A percentile compares a stretch with the other conserved stretches of the same genome.
Conservation (phyloP, 2,888 invertebrate genomes). For the Galeruca laticollis region DNA sequence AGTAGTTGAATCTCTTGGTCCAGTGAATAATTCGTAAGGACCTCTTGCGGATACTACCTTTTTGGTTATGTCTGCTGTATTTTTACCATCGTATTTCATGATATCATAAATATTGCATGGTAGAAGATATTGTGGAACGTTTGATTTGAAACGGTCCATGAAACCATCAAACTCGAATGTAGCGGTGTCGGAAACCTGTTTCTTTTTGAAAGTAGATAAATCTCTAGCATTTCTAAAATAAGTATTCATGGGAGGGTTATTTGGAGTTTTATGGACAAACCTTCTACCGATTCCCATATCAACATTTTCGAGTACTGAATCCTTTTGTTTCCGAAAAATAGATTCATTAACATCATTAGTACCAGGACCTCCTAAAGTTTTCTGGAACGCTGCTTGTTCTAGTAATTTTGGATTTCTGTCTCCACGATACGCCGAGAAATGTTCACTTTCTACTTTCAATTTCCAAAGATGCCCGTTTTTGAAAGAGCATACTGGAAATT, state of each 20-base stretch:
- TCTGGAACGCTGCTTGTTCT: slow-evolving; percentile 44
- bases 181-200: slow-evolving; percentile 53
- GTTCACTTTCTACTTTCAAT: slow-evolving; percentile 48
- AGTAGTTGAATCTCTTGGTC: slow-evolving; percentile 67
- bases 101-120: slow-evolving; percentile 59
- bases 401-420: slow-evolving; percentile 48
- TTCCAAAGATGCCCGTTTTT: slow-evolving; percentile 49
- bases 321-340: slow-evolving; percentile 37
- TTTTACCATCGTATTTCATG: slow-evolving; percentile 46
- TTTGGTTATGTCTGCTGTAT: slow-evolving; percentile 40
- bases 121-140: slow-evolving; percentile 51
- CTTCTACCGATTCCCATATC: slow-evolving; percentile 48
- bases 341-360: slow-evolving; percentile 45
- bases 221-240: slow-evolving; percentile 8
- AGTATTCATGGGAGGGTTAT: neutral
- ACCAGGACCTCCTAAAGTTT: slow-evolving; percentile 52
- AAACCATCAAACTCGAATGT: slow-evolving; percentile 62
- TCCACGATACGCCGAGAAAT: slow-evolving; percentile 52
- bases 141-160: slow-evolving; percentile 56
- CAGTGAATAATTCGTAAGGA: slow-evolving; percentile 67
- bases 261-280: slow-evolving; percentile 17
- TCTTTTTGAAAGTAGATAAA: slow-evolving; percentile 23
- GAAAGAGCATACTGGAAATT: slow-evolving; percentile 39
- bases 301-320: slow-evolving; percentile 39
- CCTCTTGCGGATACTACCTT: slow-evolving; percentile 59